Percentiles rank a stretch among this genome's conserved stretches.
These are phyloP conservation scores for Agrypnia vestita DNA, from an alignment of 1,140 invertebrate genomes.

Conservation along the genomic window DNA sequence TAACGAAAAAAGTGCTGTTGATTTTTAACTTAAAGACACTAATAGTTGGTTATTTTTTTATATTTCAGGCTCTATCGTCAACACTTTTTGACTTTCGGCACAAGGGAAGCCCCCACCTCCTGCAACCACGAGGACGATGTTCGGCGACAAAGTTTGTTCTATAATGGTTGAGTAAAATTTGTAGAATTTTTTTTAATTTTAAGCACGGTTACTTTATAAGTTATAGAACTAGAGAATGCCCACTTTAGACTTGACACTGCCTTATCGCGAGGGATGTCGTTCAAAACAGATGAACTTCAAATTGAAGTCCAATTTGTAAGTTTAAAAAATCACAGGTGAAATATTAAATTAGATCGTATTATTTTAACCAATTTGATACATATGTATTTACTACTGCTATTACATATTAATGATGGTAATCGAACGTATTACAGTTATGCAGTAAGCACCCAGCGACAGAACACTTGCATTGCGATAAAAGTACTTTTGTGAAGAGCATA, in stretches of 20 bases:
- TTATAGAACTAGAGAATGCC: constrained; percentile 7
- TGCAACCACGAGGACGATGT: constrained; percentile 50
- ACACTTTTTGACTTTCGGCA: constrained; percentile 81
- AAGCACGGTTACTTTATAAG: constrained; percentile 45
- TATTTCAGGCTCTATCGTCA: constrained; percentile 81
- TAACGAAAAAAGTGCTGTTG: no score
- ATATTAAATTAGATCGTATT: no score
- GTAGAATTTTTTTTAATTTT: constrained; percentile 43
- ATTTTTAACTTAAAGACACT: background rate
- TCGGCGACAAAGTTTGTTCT: constrained; percentile 59
- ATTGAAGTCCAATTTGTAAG: background rate
- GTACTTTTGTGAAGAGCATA: no score
- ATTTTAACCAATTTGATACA: no score
- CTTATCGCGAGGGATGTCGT: no score
- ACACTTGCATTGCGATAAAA: no score
- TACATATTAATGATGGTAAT: no score
- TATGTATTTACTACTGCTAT: no score
- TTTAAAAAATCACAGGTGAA: no score
- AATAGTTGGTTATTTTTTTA: background rate
- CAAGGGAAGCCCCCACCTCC: constrained; percentile 65
- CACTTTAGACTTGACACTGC: background rate
- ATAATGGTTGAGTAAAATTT: constrained; percentile 53
- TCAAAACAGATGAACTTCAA: background rate
- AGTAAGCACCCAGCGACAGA: no score
- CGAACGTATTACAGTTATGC: no score